phyloP scores from a whole-genome alignment of 2,888 invertebrate species.

The Germaria angustata region DNA sequence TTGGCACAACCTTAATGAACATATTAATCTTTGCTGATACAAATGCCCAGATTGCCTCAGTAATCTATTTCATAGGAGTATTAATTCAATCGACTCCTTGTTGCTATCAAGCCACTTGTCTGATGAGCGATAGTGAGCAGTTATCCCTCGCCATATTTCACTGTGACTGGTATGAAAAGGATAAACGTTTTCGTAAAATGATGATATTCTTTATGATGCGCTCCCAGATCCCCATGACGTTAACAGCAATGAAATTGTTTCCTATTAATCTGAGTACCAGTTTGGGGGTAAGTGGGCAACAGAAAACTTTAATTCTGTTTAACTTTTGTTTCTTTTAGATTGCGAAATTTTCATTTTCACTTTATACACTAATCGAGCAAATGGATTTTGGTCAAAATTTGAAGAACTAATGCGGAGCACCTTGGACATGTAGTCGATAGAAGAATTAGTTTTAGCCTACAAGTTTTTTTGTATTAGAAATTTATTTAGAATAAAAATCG shows the following conservation, averaged over 20 bases:
- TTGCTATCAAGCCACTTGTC: slow-evolving; percentile 66
- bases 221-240: slow-evolving; percentile 44
- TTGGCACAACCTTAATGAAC: slow-evolving; percentile 67
- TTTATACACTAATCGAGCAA: slow-evolving; percentile 49
- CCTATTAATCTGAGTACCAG: slow-evolving; percentile 67
- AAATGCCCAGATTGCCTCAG: slow-evolving; percentile 61
- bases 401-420: background rate
- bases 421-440: no score
- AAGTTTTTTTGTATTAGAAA: no score
- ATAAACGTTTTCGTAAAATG: slow-evolving; percentile 59
- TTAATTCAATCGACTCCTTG: slow-evolving; percentile 62
- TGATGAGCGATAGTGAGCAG: slow-evolving; percentile 59
- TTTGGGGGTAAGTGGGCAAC: slow-evolving; percentile 60
- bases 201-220: slow-evolving; percentile 66
- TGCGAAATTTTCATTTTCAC: slow-evolving; percentile 59
- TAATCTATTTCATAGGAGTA: slow-evolving; percentile 62
- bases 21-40: slow-evolving; percentile 65
- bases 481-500: no score
- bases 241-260: slow-evolving; percentile 66
- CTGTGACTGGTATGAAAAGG: slow-evolving; percentile 63
- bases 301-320: background rate
- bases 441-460: no score
- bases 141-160: slow-evolving; percentile 66
- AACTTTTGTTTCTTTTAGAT: slow-evolving; percentile 31
- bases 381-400: slow-evolving; percentile 43